Base-by-base conservation (phyloP, 2,888 invertebrate species). In the Oxyteleia sp. region DNA sequence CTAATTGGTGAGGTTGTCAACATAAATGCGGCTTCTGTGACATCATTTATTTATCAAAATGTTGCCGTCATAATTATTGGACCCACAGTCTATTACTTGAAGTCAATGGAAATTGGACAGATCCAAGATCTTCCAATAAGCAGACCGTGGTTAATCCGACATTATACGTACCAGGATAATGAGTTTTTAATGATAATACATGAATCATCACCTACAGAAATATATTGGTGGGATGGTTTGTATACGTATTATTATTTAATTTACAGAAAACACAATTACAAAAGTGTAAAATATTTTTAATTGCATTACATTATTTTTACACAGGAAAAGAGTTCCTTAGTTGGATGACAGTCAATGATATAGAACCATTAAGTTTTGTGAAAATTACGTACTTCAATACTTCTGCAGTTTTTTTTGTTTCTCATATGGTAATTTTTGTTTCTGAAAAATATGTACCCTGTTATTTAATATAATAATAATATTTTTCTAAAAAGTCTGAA, bases 211-310 rank as follows among this genome's bases (percentile, higher is more conserved):
- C 18, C 49, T 45, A 49, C 59, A 18, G 71, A 71, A 71, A 41
- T 71, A 15, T 71, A 57, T 26, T 71, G 71, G 71, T 71, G 71
- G 71, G 38, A 71, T 41, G 71, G 71, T 71, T 47, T 4, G 47
- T 71, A 61, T 51, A 43, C 15, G 1, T 4, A 35, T 49, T 38
- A 23, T 26, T 20, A 15, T 13, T n/a, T 20, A 38, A 57, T 20
- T 26, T 5, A 41, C 7, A n/a, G n/a, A 41, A 41, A 13, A 13
- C 4, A 41, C 15, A 32, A 8, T 32, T 32, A 32, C 8, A n/a
- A n/a, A n/a, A n/a, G n/a, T n/a, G n/a, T n/a, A n/a, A n/a, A 32
- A 32, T 1, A 8, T 32, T 32, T 8, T 8, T 8, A 32, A 32
- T 32, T 1, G 10, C 10, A 32, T 32, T 8, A 8, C 8, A 7